Conservation (phyloP, 2,888 invertebrate genomes). For the Prosopocoilus inquinatus region DNA sequence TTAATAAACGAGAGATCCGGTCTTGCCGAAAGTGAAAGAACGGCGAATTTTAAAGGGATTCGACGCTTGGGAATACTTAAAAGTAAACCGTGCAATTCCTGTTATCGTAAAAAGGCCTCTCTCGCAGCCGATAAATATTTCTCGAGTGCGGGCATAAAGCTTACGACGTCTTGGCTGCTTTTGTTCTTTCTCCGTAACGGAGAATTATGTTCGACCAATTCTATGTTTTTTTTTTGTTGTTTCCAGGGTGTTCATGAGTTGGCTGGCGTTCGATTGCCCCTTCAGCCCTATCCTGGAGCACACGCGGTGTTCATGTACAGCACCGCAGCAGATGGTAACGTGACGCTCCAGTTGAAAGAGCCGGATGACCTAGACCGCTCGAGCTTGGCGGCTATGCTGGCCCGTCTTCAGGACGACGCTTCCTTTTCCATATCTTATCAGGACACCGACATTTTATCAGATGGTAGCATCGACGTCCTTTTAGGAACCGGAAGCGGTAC, state of each 20-base stretch:
- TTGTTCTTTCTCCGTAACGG: neutral
- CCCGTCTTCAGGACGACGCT: constrained; percentile 60
- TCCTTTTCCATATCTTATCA: constrained; percentile 71
- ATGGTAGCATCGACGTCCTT: constrained; percentile 55
- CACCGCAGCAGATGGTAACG: constrained; percentile 64
- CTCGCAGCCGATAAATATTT: too few relatives aligned
- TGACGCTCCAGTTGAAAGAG: constrained; percentile 63
- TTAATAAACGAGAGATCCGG: too few relatives aligned
- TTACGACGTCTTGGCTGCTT: neutral
- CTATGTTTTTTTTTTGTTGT: neutral
- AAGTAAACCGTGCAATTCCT: too few relatives aligned
- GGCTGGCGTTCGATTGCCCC: constrained; percentile 52
- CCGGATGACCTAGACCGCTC: constrained; percentile 53
- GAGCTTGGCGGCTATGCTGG: constrained; percentile 52
- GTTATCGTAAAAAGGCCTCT: too few relatives aligned
- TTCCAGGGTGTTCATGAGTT: constrained; percentile 49
- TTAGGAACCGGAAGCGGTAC: constrained; percentile 61
- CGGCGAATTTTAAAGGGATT: too few relatives aligned
- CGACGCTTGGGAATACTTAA: too few relatives aligned
- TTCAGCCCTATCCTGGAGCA: constrained; percentile 57
- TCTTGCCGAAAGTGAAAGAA: too few relatives aligned
- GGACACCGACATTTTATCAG: constrained; percentile 72
- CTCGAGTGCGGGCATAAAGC: too few relatives aligned
- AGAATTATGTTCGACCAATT: too few relatives aligned
- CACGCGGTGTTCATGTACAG: constrained; percentile 70